A percentile compares a stretch with the other conserved stretches of the same genome.
Evolutionary conservation across 1,140 invertebrate genomes (phyloP).

Genomic region (Micrasema minimum): DNA sequence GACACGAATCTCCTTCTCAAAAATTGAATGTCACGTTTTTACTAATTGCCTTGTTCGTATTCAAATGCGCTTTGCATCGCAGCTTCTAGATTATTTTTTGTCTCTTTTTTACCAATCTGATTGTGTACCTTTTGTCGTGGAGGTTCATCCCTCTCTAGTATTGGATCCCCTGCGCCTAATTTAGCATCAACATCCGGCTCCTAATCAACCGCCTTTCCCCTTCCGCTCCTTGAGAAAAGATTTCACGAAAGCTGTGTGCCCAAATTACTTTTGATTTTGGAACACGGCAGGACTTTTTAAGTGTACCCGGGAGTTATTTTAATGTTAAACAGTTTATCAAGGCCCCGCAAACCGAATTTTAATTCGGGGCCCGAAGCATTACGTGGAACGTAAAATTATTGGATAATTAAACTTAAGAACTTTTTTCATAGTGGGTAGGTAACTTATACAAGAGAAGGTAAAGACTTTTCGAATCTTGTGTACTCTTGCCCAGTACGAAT

Average conservation of each 20-base stretch:
- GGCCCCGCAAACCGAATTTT: conserved; percentile 5
- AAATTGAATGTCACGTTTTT: too few species aligned
- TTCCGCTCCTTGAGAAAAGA: conserved; percentile 44
- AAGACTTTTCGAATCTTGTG: too few species aligned
- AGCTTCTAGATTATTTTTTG: not conserved
- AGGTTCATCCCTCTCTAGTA: conserved; percentile 10
- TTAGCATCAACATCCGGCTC: conserved; percentile 53
- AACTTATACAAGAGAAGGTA: too few species aligned
- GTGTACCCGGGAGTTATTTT: conserved; percentile 38
- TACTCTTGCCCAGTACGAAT: too few species aligned
- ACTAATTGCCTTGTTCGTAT: too few species aligned
- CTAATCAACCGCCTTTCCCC: conserved; percentile 51
- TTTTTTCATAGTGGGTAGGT: too few species aligned
- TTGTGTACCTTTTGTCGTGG: conserved; percentile 22
- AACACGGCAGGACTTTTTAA: conserved; percentile 40
- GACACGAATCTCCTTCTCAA: too few species aligned
- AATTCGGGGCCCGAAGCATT: not conserved
- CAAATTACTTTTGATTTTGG: conserved; percentile 53
- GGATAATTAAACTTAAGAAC: not conserved
- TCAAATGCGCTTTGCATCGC: not conserved
- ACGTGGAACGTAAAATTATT: not conserved
- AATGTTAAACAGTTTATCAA: conserved; percentile 37
- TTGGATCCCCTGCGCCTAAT: conserved; percentile 43
- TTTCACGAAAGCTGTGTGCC: conserved; percentile 47
- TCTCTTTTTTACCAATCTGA: conserved; percentile 26